Conservation (phyloP, 1,140 invertebrate species). For the Zaprionus davidi region DNA sequence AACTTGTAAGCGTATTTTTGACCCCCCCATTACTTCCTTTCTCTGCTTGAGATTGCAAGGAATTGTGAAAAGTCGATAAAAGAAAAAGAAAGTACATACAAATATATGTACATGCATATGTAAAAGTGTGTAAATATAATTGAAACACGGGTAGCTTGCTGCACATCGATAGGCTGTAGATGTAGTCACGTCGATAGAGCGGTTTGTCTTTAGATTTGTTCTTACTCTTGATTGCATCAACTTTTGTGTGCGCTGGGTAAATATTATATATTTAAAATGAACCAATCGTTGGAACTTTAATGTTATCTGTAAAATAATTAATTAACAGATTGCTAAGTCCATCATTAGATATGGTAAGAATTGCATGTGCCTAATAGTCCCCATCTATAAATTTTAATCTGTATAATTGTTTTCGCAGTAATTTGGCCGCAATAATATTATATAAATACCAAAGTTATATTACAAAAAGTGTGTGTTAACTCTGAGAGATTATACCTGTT, state of each 20-base stretch:
- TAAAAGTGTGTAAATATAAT: constrained; percentile 17
- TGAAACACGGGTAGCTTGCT: constrained; percentile 45
- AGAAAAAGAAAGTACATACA: constrained; percentile 26
- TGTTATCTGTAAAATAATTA: too few species aligned
- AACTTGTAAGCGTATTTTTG: constrained; percentile 12
- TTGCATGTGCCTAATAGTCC: too few species aligned
- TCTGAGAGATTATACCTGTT: neutral
- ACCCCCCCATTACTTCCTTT: neutral
- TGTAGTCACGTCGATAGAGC: neutral
- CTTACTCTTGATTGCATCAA: constrained; percentile 27
- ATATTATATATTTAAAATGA: too few species aligned
- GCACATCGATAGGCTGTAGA: constrained; percentile 22
- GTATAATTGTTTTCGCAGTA: too few species aligned
- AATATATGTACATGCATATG: neutral
- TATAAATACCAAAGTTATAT: neutral
- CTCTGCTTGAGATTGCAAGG: constrained; percentile 15
- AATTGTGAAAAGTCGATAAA: constrained; percentile 42
- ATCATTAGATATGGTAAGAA: too few species aligned
- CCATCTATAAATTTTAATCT: too few species aligned
- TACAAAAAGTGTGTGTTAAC: neutral
- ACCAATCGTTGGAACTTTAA: too few species aligned
- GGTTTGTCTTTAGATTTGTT: neutral
- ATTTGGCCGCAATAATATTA: too few species aligned
- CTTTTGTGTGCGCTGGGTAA: constrained; percentile 24
- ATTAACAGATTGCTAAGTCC: too few species aligned